Evolutionary conservation across 2,888 invertebrate genomes (phyloP), one percentile per base, ranked within the genome.

Genomic region (Trachelus troglodyta): DNA sequence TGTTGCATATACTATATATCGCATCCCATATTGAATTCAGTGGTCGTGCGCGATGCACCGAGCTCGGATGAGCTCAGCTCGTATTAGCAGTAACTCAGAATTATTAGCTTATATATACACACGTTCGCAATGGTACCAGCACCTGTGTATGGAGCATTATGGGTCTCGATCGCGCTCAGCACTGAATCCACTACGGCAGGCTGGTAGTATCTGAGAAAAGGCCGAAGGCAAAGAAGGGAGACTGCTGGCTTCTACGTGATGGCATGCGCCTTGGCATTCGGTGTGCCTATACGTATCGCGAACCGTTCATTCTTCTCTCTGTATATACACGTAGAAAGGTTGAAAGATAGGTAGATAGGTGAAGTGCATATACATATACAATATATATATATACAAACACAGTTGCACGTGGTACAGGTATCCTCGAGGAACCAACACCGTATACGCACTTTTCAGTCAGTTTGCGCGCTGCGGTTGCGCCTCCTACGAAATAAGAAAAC

Each of bases 251-350:
- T 84, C 81, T 86, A 87, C 86, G 88, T 88, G 89, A 89, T 79
- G 88, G 89, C 84, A 89, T 89, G 87, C 84, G 84, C 83, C 83
- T 84, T 79, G 82, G 84, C 84, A 86, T 86, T 86, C 83, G 82
- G 84, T 85, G 79, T 81, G 80, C 79, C 34, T 34, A 34, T 71
- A 71, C 71, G 71, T 71, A 56, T 34, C 71, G 71, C 71, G 71
- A 71, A 77, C 77, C 77, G 77, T 77, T 77, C 74, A 77, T 74
- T 69, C 56, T 56, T 56, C 56, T 23, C 56, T 56, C 56, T 56
- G 56, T 11, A 23, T 56, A 56, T 56, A 56, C 56, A 56, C 15
- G 40, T 40, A 56, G 56, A 56, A 23, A 9, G 40, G 40, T 56
- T 23, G 23, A 23, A 56, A 56, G 40, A 56, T 56, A 56, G 56